phyloP scores from a whole-genome alignment of 2,113 vertebrate genomes.

The Amblyopsis rosae region DNA sequence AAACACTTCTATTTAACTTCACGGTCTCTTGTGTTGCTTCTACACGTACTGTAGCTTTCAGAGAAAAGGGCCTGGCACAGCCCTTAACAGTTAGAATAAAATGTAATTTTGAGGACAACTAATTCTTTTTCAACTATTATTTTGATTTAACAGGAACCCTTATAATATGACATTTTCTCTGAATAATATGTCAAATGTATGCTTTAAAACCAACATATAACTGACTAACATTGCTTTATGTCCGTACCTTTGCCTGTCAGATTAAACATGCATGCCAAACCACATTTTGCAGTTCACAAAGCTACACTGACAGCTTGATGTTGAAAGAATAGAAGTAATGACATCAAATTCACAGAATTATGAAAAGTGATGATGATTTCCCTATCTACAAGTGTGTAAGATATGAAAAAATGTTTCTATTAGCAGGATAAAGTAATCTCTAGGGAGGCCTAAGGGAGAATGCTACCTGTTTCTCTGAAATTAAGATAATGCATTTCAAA shows the following conservation, averaged over 20 bases:
- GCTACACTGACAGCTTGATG: no score
- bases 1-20: conserved; percentile 70
- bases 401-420: no score
- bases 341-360: no score
- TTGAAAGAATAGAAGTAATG: no score
- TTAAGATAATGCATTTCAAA: background rate
- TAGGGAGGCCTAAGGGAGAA: conserved; percentile 1
- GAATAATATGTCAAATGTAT: background rate
- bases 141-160: no score
- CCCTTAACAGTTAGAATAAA: background rate
- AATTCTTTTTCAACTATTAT: no score
- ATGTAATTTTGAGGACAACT: no score
- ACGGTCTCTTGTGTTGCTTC: conserved; percentile 8
- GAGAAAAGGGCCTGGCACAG: background rate
- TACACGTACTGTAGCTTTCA: background rate
- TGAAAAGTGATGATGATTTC: no score
- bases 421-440: no score
- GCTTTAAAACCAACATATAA: background rate
- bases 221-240: background rate
- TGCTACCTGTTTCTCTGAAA: conserved; percentile 11
- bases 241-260: no score
- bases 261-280: no score
- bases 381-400: background rate
- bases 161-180: background rate
- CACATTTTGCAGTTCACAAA: no score